These are phyloP conservation scores for Capra hircus DNA, from an alignment of 2,113 vertebrate genomes.

Conservation along the genomic window DNA sequence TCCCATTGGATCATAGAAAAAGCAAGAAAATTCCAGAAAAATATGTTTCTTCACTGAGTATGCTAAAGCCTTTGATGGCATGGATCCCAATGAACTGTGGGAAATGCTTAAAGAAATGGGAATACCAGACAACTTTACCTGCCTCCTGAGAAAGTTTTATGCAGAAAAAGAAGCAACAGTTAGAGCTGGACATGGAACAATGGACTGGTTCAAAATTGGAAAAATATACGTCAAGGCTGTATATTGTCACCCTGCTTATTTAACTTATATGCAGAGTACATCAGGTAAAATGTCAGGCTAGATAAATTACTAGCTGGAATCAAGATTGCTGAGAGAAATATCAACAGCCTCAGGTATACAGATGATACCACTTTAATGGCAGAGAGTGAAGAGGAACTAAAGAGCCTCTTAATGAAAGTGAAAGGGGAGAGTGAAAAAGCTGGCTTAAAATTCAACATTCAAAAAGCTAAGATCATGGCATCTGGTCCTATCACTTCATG, in stretches of 20 bases:
- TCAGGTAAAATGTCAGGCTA: neutral
- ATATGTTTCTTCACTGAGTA: neutral
- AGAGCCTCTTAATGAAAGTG: neutral
- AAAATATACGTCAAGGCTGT: neutral
- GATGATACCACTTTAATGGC: neutral
- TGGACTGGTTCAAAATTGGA: neutral
- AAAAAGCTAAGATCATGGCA: neutral
- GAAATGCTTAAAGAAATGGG: neutral
- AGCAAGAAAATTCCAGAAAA: neutral
- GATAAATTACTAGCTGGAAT: neutral
- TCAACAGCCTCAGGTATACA: neutral
- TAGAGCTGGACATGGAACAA: neutral
- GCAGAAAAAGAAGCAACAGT: neutral
- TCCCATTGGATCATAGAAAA: neutral
- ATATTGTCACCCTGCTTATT: neutral
- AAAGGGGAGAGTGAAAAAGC: neutral
- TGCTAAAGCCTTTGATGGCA: neutral
- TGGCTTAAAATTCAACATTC: neutral
- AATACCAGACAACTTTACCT: neutral
- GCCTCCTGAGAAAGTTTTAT: neutral
- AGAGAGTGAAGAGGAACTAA: neutral
- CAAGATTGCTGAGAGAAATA: neutral
- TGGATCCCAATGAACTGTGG: neutral
- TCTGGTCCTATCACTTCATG: neutral
- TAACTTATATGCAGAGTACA: neutral